Conservation (phyloP, 2,888 invertebrate genomes). For the Emmelina monodactyla region DNA sequence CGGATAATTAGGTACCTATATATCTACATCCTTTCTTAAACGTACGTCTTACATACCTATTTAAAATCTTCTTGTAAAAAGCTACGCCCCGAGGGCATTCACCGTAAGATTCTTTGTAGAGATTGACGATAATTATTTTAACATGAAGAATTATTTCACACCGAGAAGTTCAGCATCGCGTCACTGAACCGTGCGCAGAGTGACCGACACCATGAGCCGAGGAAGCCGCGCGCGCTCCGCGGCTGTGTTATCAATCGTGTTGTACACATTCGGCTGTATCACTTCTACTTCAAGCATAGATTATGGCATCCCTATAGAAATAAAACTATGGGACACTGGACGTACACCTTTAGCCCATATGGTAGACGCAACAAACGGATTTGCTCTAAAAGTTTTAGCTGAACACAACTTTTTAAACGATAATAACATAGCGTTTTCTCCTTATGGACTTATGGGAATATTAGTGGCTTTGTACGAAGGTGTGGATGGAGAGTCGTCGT, state of each 20-base stretch:
- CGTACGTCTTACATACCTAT: no score
- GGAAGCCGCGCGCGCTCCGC: constrained; percentile 32
- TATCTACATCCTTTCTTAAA: no score
- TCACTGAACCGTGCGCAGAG: constrained; percentile 38
- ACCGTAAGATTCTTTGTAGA: no score
- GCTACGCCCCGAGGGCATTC: no score
- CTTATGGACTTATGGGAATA: constrained; percentile 82
- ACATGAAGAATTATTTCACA: no score
- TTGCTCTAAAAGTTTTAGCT: constrained; percentile 73
- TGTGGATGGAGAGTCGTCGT: constrained; percentile 73
- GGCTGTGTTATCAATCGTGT: constrained; percentile 15
- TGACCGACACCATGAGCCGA: constrained; percentile 41
- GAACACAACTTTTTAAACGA: constrained; percentile 76
- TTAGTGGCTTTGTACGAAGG: constrained; percentile 83
- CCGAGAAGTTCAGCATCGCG: no score
- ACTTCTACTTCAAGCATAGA: constrained; percentile 22
- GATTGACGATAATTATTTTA: no score
- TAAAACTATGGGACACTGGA: constrained; percentile 50
- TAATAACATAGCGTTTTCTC: constrained; percentile 85
- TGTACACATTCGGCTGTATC: constrained; percentile 16
- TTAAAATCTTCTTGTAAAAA: no score
- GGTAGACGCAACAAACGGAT: constrained; percentile 81
- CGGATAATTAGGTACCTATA: no score
- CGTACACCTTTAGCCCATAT: constrained; percentile 74
- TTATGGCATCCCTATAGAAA: constrained; percentile 48